Evolutionary conservation across 2,797 vertebrate species (phyloP).

Genomic region (Sebastiscus tertius): DNA sequence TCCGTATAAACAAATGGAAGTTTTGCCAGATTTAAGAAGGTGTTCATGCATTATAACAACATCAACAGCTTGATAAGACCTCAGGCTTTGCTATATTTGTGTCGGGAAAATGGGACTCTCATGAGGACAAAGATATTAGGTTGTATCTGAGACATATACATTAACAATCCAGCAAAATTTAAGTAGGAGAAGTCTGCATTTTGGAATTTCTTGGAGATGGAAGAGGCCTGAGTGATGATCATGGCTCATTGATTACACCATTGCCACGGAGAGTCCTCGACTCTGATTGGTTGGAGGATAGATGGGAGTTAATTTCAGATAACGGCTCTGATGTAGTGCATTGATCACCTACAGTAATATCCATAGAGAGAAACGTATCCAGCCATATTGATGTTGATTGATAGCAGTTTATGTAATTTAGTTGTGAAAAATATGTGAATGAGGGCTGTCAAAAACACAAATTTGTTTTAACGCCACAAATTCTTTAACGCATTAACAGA

Average conservation of each 20-base stretch:
- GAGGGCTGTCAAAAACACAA: background rate
- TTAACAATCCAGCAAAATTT: background rate
- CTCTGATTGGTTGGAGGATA: constrained; percentile 7
- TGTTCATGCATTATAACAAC: constrained; percentile 49
- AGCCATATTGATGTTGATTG: background rate
- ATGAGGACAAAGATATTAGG: background rate
- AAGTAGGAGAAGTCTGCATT: background rate
- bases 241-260: constrained; percentile 1
- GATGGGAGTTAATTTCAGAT: background rate
- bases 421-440: background rate
- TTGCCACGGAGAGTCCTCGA: background rate
- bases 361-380: background rate
- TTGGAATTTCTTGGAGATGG: background rate
- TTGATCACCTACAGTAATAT: background rate
- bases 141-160: background rate
- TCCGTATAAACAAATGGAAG: constrained; percentile 16
- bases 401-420: background rate
- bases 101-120: constrained; percentile 7
- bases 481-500: too few species aligned
- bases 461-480: too few species aligned
- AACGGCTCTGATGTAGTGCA: background rate
- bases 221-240: background rate
- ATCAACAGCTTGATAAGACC: constrained; percentile 47
- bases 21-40: constrained; percentile 38
- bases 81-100: constrained; percentile 39